These are phyloP conservation scores for Arnoldichthys spilopterus DNA, from an alignment of 2,797 vertebrate species.

Conservation along the genomic window DNA sequence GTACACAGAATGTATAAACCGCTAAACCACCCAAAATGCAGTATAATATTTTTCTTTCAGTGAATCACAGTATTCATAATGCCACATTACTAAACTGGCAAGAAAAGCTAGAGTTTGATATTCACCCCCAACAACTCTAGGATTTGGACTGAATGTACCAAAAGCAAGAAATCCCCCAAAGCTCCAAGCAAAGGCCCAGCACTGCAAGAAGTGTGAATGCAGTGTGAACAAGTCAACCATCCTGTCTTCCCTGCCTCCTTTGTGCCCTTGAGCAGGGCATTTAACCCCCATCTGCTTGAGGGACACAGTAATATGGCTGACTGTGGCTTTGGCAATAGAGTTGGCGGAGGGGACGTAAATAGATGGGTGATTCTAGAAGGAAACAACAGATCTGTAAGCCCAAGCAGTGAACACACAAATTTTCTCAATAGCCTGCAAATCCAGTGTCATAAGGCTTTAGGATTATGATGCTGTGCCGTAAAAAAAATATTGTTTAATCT, in stretches of 20 bases:
- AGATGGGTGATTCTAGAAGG: neutral
- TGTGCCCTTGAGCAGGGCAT: slow-evolving; percentile 19
- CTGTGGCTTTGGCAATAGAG: slow-evolving; percentile 5
- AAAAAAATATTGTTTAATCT: slow-evolving; percentile 5
- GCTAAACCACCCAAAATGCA: neutral
- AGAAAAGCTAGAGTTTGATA: neutral
- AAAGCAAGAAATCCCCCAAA: neutral
- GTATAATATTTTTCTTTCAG: neutral
- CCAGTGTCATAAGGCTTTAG: slow-evolving; percentile 14
- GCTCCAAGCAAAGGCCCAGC: neutral
- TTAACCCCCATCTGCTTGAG: slow-evolving; percentile 3
- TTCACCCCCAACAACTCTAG: neutral
- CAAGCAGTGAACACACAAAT: neutral
- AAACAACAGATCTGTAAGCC: neutral
- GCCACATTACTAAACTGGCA: neutral
- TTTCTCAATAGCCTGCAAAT: neutral
- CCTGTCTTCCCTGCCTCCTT: neutral
- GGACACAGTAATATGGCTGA: neutral
- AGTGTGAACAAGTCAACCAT: slow-evolving; percentile 8
- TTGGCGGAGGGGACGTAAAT: neutral
- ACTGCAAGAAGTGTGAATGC: slow-evolving; percentile 17
- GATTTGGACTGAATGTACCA: neutral
- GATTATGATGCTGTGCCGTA: neutral
- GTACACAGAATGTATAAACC: neutral
- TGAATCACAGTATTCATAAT: neutral